Evolutionary conservation across 2,888 invertebrate genomes (phyloP), one percentile per base, ranked within the genome.

Genomic region (Cryptophagus acutangulus): DNA sequence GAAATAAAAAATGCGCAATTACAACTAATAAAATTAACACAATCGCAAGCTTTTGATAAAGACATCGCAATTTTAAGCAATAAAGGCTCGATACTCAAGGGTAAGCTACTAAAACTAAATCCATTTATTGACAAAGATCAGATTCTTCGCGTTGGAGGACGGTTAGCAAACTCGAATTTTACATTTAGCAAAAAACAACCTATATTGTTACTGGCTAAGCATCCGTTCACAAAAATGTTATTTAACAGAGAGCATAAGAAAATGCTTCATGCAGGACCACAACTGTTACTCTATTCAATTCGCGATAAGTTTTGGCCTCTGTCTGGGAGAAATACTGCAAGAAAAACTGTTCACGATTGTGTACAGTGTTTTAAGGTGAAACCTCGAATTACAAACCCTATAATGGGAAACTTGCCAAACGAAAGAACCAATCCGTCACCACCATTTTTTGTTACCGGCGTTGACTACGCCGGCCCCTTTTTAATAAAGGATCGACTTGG

Each of bases 371-470:
- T 40, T 15, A 26, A 26, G 26, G n/a, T 26, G 3, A 26, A 26
- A n/a, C 26, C 26, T 6, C 26, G 17, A 6, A n/a, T n/a, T n/a
- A 36, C n/a, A 8, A 26, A 6, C 12, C 26, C 15, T 2, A 25
- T 17, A 25, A 43, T 43, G 36, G 40, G 39, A 2, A 24, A 45
- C 17, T 16, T 42, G 26, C 45, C 45, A 3, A 12, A 4, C 12
- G 3, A 8, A 12, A n/a, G 26, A 8, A 12, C n/a, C 3, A 12
- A n/a, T 6, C n/a, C 9, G n/a, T 12, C n/a, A 3, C 3, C 12
- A 6, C 3, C 12, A 3, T 26, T 26, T 26, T 4, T 6, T 26
- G 12, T 12, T 26, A 13, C 12, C 3, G 26, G 26, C 3, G 12
- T 26, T 4, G 26, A 26, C n/a, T 26, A 26, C 9, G 26, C 9